Percentiles rank a stretch among this genome's conserved stretches.
Evolutionary conservation across 2,113 vertebrate genomes (phyloP).

Genomic region (Oophaga pumilio): DNA sequence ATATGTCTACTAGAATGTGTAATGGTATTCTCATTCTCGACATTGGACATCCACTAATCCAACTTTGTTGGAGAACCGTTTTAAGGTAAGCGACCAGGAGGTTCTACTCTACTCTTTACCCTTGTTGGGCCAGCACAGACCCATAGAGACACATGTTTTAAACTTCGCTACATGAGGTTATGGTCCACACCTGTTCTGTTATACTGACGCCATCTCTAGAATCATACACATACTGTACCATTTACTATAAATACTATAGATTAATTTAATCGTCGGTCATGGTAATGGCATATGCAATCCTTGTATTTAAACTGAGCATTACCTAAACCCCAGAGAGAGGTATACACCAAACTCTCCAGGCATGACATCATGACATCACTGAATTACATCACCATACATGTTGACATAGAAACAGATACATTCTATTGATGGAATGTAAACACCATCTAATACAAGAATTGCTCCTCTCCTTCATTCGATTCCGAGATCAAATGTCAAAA

Average conservation of each 20-base stretch:
- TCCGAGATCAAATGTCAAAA: background rate
- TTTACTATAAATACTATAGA: background rate
- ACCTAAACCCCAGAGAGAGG: slow-evolving; percentile 25
- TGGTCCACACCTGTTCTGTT: background rate
- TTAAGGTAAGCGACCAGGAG: background rate
- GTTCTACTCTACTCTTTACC: background rate
- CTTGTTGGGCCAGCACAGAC: background rate
- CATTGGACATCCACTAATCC: background rate
- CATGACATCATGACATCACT: slow-evolving; percentile 33
- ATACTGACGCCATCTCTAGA: background rate
- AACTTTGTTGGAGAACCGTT: background rate
- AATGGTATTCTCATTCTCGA: background rate
- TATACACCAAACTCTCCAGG: background rate
- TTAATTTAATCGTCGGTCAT: background rate
- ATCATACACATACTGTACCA: background rate
- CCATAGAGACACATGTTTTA: background rate
- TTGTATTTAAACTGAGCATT: background rate
- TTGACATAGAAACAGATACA: slow-evolving; percentile 32
- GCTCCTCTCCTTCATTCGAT: background rate
- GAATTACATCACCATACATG: background rate
- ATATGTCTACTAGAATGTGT: background rate
- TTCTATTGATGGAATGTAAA: slow-evolving; percentile 2
- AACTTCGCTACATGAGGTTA: background rate
- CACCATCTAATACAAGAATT: background rate
- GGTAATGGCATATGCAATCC: background rate